These are phyloP conservation scores for Zaprionus bogoriensis DNA, from an alignment of 2,888 invertebrate genomes.

Conservation along the genomic window DNA sequence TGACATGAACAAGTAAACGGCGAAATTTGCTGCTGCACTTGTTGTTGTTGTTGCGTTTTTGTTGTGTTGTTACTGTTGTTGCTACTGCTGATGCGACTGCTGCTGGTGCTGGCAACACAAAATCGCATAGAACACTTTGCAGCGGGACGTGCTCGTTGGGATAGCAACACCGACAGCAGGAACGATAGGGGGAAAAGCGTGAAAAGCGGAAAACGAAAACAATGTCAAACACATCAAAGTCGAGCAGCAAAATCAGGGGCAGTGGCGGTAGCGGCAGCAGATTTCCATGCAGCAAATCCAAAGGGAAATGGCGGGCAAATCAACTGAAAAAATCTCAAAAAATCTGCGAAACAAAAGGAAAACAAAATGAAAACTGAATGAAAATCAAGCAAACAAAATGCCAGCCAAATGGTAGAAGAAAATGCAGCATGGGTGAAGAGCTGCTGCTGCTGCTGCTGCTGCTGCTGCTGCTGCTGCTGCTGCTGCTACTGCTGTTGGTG, in stretches of 20 bases:
- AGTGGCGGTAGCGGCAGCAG: conserved; percentile 29
- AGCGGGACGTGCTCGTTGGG: conserved; percentile 47
- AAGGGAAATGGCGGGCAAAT: conserved; percentile 59
- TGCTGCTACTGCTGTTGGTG: too few relatives aligned
- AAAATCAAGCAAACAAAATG: conserved; percentile 13
- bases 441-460: too few relatives aligned
- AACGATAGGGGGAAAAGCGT: conserved; percentile 14
- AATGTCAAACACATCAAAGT: conserved; percentile 72
- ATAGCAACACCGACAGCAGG: conserved; percentile 12
- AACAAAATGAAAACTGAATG: conserved; percentile 1
- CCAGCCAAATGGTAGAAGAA: neutral
- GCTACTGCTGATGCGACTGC: conserved; percentile 1
- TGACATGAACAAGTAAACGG: conserved; percentile 46
- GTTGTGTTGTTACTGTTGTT: conserved; percentile 1
- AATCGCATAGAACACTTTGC: conserved; percentile 55
- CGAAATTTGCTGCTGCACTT: conserved; percentile 22
- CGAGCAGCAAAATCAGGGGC: too few relatives aligned
- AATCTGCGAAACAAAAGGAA: conserved; percentile 16
- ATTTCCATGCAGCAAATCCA: conserved; percentile 35
- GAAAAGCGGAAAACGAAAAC: conserved; percentile 52
- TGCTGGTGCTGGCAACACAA: conserved; percentile 24
- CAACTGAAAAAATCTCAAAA: conserved; percentile 60
- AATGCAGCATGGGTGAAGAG: neutral
- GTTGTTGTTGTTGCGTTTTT: conserved; percentile 4
- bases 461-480: too few relatives aligned